Conservation (phyloP, 2,797 vertebrate genomes). For the Tokudaia tokunoshimensis region DNA sequence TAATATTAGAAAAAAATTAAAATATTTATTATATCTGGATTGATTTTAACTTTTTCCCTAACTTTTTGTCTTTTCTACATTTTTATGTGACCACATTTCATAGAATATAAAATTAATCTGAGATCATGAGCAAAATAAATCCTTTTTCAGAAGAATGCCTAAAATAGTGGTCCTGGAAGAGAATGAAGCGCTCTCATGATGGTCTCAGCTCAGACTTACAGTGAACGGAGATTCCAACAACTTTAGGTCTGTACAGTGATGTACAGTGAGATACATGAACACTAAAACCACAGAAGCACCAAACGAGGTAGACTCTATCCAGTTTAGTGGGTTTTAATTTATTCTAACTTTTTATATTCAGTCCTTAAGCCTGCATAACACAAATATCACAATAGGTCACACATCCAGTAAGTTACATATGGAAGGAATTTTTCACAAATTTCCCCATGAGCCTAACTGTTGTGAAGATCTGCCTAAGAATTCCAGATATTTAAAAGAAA, state of each 20-base stretch:
- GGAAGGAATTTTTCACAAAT: constrained; percentile 77
- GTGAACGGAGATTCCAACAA: constrained; percentile 48
- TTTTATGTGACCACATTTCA: constrained; percentile 60
- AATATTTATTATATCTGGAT: constrained; percentile 56
- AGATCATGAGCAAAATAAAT: constrained; percentile 54
- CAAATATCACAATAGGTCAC: constrained; percentile 75
- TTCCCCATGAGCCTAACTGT: constrained; percentile 73
- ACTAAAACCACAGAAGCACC: constrained; percentile 71
- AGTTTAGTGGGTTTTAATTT: constrained; percentile 70
- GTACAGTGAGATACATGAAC: constrained; percentile 81
- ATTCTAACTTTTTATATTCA: constrained; percentile 79
- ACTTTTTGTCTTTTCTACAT: constrained; percentile 52
- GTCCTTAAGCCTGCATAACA: constrained; percentile 79
- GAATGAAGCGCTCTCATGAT: background rate
- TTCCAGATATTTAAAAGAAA: constrained; percentile 85
- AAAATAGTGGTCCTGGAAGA: constrained; percentile 48
- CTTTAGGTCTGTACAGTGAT: constrained; percentile 77
- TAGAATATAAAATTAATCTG: constrained; percentile 55
- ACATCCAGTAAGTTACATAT: constrained; percentile 81
- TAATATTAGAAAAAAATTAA: constrained; percentile 38
- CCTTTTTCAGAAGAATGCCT: constrained; percentile 37
- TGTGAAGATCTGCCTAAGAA: constrained; percentile 76
- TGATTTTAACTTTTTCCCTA: constrained; percentile 56
- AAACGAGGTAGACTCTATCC: background rate
- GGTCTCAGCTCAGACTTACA: constrained; percentile 36